Evolutionary conservation across 1,140 invertebrate genomes (phyloP), one percentile per base, ranked within the genome.

Genomic region (Drosophila bifasciata): DNA sequence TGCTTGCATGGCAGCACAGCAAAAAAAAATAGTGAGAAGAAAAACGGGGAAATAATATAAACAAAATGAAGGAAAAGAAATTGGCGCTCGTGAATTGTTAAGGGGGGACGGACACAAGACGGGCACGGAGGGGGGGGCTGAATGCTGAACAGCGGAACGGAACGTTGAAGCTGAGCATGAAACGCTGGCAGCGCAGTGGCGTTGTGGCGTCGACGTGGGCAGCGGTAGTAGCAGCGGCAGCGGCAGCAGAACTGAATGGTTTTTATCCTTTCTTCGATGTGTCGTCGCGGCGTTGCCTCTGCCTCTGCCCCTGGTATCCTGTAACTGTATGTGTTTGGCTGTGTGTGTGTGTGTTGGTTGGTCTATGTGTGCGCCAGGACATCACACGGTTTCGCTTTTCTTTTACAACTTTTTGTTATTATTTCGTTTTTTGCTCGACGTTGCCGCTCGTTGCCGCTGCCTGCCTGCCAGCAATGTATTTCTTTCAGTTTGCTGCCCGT

Each of bases 341-440:
- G 25, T 59, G 11, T 32, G 17, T 60, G 49, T 62, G 49, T 68
- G 40, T 62, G 59, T 53, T 51, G 57, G 43, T 71, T 46, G 51
- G 45, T 64, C 67, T 69, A 56, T 61, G 74, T 62, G 71, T 79
- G 58, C 60, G 58, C 51, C 70, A 88, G 83, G 78, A 86, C 83
- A 86, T 88, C 81, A 85, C 81, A 85, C 81, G 84, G 83, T 88
- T 86, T 86, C 83, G 83, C 83, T 86, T 86, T 86, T 86, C 83
- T 86, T 86, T 86, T 86, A 81, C 83, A 88, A 85, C 81, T 86
- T 86, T 88, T 86, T 86, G 83, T 83, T 86, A 86, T 86, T 86
- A 86, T 86, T 88, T 86, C 81, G 81, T 78, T 86, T 86, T 86
- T 88, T 86, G 74, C 83, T 79, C 79, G 71, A 66, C 76, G 79